Evolutionary conservation across 64 coral and sea anemone genomes (phyloP), one percentile per base, ranked within the genome.

Genomic region (Orbicella faveolata): DNA sequence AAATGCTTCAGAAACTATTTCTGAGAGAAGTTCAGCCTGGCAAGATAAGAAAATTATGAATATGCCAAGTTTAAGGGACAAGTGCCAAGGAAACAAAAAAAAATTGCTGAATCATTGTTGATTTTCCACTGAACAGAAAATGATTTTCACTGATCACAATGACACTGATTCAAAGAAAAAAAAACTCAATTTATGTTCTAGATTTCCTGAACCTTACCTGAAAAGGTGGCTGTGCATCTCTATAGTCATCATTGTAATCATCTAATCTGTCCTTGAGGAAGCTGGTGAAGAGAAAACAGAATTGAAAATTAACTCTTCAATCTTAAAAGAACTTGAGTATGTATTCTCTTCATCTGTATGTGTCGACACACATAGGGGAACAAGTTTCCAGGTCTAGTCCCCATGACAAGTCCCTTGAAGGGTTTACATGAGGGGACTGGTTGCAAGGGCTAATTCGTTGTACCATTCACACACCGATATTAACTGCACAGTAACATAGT

Each of bases 211-310:
- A 4, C 33, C 54, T 79, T 0, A 94, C 93, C 81, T 80, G 83
- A 84, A 93, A 91, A 39, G 91, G 90, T 25, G 96, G 85, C n/a
- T 91, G 92, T 10, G 91, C 94, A 88, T 91, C 93, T 68, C 55
- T 74, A 61, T 93, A 99, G 69, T 99, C 94, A 89, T 95, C 91
- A 87, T 90, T 91, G 78, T 95, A 75, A 75, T 95, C 94, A 89
- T 99, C 94, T 63, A 95, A 62, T 87, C 93, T 95, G 76, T 99
- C 88, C 73, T 89, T 91, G 26, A 99, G 77, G 16, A 87, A 94
- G 23, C 93, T 94, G 54, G 54, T 1, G 35, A 77, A 61, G 25
- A 74, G 20, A 80, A 35, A 90, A 52, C 9, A 88, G 41, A 62
- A 13, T 9, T 55, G 20, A 34, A 77, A 77, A 76, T 15, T 35